phyloP scores from a whole-genome alignment of 2,797 vertebrate species.

The Phylloscopus collybita region DNA sequence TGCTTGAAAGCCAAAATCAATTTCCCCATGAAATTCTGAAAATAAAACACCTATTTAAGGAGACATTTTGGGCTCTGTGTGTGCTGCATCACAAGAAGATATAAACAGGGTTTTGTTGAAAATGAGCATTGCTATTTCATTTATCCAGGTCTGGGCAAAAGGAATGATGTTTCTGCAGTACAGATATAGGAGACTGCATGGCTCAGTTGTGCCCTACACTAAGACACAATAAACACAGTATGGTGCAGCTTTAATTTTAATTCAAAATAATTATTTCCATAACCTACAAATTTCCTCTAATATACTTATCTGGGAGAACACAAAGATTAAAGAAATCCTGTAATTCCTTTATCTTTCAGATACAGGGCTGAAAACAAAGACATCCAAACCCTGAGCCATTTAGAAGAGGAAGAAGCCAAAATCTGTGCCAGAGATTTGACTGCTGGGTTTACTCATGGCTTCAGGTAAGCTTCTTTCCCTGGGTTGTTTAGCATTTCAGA shows the following conservation, averaged over 20 bases:
- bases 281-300: conserved; percentile 60
- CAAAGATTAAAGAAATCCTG: conserved; percentile 64
- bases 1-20: conserved; percentile 7
- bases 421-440: conserved; percentile 56
- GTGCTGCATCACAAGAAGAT: neutral
- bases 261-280: conserved; percentile 68
- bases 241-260: conserved; percentile 56
- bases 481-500: conserved; percentile 62
- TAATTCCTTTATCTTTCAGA: conserved; percentile 76
- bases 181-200: neutral
- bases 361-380: conserved; percentile 69
- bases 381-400: conserved; percentile 50
- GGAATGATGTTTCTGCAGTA: neutral
- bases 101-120: neutral
- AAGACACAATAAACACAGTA: neutral
- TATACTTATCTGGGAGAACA: conserved; percentile 62
- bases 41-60: neutral
- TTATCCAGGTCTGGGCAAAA: neutral
- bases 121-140: neutral
- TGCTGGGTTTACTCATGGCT: conserved; percentile 56
- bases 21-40: conserved; percentile 8
- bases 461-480: conserved; percentile 70
- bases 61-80: neutral
- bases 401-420: conserved; percentile 64
- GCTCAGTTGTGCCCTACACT: neutral